Base-by-base conservation (phyloP, 2,888 invertebrate genomes). In the Sarcophaga subvicina region DNA sequence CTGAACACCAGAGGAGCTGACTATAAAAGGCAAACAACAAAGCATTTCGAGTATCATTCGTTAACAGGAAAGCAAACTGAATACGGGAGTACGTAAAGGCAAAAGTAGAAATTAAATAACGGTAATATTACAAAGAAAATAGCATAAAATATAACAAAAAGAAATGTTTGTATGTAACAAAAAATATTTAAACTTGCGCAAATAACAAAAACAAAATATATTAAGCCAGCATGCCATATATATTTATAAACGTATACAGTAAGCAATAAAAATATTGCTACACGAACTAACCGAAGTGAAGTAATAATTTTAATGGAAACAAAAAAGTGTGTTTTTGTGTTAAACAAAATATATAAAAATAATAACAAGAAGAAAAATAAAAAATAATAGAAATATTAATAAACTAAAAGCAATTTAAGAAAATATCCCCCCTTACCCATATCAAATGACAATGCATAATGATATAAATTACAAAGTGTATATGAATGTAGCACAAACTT, bases 1-100 rank as follows among this genome's bases (percentile, higher is more conserved):
- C 12, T 47, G 37, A 64, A 79, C 49, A 22, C 27, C 66, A 62
- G 25, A 37, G 8, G 37, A 37, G 69, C 75, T 66, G 86, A 47
- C 89, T 91, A 91, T 91, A 91, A 91, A 91, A 91, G 90, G 87
- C 83, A 77, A 64, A 70, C 62, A 69, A 79, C 81, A 75, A 85
- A 88, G 79, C 70, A 88, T 54, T 88, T 88, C 25, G 54, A 88
- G 87, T 88, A 89, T 90, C 90, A 91, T 91, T 91, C 89, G 87
- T 88, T 87, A 80, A 76, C 87, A 60, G 80, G 67, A 80, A 73
- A 80, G 80, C 85, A 77, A 88, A 86, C 8, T 8, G 37, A 37
- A 10, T 37, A 10, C 37, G 8, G 37, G 37, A 63, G 88, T 79
- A 77, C 81, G 87, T 63, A 81, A 77, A 89, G 86, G 85, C 60